Base-by-base conservation (phyloP, 2,113 vertebrate species). In the Ranitomeya variabilis region DNA sequence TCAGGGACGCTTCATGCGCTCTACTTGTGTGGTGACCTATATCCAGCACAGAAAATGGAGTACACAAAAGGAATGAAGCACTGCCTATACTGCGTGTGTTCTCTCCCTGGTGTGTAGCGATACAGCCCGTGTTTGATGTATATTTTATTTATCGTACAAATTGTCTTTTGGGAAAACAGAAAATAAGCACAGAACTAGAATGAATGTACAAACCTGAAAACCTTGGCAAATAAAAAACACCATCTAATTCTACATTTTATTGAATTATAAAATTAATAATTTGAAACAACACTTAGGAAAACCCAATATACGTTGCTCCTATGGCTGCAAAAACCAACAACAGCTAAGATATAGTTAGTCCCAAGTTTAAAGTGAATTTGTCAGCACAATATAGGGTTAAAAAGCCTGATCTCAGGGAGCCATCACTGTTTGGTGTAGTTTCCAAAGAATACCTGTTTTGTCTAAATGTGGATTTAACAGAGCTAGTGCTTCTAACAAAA, bases 1-100 rank as follows among this genome's bases (percentile, higher is more conserved):
- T 11, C 0, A 8, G 23, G 0, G 89, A 78, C 67, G 80, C 45
- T 71, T 76, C 1, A 26, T 62, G 51, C n/a, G 0, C 89, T 89
- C 89, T 69, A 16, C 2, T 0, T n/a, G 37, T 80, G 18, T 87
- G 16, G 82, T 92, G 92, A 91, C 93, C 94, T 90, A 80, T 87
- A 93, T 91, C n/a, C 0, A 19, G 88, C 11, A 3, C 18, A 69
- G 71, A 57, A 37, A 0, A 0, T 51, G 60, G n/a, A 2, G 7
- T 80, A 15, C 57, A 16, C 14, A 60, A 0, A 2, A 59, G 52
- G 18, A 80, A 71, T 55, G 8, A 69, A 71, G 71, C 16, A 69
- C 69, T 37, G 52, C 69, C 55, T 14, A 8, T 9, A 26, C 73
- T 86, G 13, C 55, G 60, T n/a, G 12, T 77, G 37, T 31, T 54